Percentiles rank a stretch among this genome's conserved stretches.
Evolutionary conservation across 2,797 vertebrate genomes (phyloP).

Genomic region (Euphonia xanthogaster): DNA sequence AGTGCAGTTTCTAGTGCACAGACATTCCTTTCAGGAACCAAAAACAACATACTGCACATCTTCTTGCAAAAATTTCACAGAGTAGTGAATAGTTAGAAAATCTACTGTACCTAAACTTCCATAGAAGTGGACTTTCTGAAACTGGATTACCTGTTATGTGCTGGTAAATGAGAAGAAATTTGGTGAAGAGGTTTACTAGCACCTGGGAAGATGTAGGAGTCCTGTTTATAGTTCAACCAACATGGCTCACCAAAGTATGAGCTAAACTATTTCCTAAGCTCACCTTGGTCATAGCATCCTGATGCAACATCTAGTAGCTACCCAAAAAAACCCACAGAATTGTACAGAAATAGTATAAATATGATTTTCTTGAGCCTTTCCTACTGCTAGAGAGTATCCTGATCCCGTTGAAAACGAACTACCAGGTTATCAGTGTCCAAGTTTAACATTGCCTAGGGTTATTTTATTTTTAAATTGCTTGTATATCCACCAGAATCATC

Average conservation of each 20-base stretch:
- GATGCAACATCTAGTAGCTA: background rate
- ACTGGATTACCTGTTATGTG: background rate
- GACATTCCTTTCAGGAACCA: background rate
- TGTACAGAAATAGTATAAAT: background rate
- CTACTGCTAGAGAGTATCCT: background rate
- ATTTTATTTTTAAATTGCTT: conserved; percentile 54
- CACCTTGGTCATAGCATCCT: background rate
- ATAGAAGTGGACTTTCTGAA: background rate
- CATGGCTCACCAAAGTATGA: background rate
- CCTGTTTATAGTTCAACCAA: background rate
- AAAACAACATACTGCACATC: background rate
- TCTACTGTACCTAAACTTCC: background rate
- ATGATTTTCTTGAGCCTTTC: background rate
- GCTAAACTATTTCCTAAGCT: background rate
- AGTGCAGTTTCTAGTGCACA: background rate
- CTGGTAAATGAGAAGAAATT: background rate
- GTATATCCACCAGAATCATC: conserved; percentile 13
- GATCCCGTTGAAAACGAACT: background rate
- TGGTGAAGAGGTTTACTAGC: background rate
- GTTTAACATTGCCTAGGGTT: conserved; percentile 6
- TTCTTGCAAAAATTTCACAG: background rate
- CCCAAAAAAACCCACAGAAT: background rate
- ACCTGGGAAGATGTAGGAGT: background rate
- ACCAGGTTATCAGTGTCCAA: background rate
- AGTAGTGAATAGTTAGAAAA: background rate